Evolutionary conservation across 2,888 invertebrate species (phyloP).

Genomic region (Schizotus pectinicornis): DNA sequence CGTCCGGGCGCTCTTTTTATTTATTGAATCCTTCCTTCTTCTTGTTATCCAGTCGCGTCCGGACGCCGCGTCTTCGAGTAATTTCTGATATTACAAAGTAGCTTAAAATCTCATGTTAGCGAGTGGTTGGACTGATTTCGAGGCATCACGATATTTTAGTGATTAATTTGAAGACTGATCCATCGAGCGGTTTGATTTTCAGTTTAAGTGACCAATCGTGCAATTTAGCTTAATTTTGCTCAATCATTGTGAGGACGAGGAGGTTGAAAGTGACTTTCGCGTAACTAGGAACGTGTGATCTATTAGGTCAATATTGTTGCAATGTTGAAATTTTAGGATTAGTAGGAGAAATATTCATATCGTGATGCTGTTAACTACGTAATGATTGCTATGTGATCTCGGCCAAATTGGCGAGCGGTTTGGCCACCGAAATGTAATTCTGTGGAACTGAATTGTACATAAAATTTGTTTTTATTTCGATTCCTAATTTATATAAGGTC

Average conservation of each 20-base stretch:
- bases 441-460: constrained; percentile 53
- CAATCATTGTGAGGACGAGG: constrained; percentile 1
- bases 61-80: constrained; percentile 13
- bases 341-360: constrained; percentile 30
- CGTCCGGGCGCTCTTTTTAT: constrained; percentile 26
- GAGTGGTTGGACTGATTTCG: constrained; percentile 32
- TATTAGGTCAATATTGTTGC: constrained; percentile 17
- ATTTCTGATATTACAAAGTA: constrained; percentile 28
- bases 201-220: constrained; percentile 21
- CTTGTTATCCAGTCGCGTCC: constrained; percentile 13
- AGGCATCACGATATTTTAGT: constrained; percentile 34
- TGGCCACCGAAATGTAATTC: constrained; percentile 38
- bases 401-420: constrained; percentile 41
- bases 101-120: constrained; percentile 27
- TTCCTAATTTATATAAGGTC: constrained; percentile 49
- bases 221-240: constrained; percentile 28
- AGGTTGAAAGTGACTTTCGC: neutral
- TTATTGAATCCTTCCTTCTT: constrained; percentile 32
- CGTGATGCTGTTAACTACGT: constrained; percentile 45
- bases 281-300: constrained; percentile 13
- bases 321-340: constrained; percentile 7
- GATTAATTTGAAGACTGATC: constrained; percentile 32
- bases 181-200: constrained; percentile 16
- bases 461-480: constrained; percentile 44
- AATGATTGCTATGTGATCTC: constrained; percentile 52